phyloP scores from a whole-genome alignment of 2,797 vertebrate genomes.

The Avahi laniger region DNA sequence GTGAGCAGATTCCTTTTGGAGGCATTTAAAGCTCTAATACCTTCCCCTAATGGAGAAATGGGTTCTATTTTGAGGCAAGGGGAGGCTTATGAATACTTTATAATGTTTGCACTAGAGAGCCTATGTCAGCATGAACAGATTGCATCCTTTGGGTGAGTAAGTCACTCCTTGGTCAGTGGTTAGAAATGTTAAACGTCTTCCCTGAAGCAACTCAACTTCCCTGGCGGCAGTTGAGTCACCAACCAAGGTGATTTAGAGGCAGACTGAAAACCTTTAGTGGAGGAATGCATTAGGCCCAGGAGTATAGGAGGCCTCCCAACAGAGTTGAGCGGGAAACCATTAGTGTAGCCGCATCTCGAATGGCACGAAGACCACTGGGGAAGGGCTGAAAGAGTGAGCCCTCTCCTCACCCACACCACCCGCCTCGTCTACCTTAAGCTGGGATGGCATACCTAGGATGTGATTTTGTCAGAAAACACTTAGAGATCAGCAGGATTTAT shows the following conservation, averaged over 20 bases:
- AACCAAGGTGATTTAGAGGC: conserved; percentile 49
- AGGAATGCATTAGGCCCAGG: conserved; percentile 45
- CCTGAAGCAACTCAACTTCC: conserved; percentile 51
- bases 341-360: not conserved
- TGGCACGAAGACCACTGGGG: not conserved
- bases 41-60: conserved; percentile 40
- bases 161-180: conserved; percentile 58
- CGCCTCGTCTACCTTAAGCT: not conserved
- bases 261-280: conserved; percentile 36
- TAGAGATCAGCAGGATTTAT: not conserved
- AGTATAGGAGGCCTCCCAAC: not conserved
- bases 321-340: not conserved
- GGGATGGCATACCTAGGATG: not conserved
- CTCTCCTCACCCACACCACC: not conserved
- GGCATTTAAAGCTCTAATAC: conserved; percentile 52
- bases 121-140: conserved; percentile 63
- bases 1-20: conserved; percentile 21
- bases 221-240: conserved; percentile 54
- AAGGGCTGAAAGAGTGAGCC: not conserved
- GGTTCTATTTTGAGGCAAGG: conserved; percentile 68
- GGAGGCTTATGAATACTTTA: conserved; percentile 76
- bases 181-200: conserved; percentile 67
- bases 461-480: not conserved
- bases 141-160: conserved; percentile 50
- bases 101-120: conserved; percentile 62